Base-by-base conservation (phyloP, 2,888 invertebrate genomes). In the Diabrotica balteata region DNA sequence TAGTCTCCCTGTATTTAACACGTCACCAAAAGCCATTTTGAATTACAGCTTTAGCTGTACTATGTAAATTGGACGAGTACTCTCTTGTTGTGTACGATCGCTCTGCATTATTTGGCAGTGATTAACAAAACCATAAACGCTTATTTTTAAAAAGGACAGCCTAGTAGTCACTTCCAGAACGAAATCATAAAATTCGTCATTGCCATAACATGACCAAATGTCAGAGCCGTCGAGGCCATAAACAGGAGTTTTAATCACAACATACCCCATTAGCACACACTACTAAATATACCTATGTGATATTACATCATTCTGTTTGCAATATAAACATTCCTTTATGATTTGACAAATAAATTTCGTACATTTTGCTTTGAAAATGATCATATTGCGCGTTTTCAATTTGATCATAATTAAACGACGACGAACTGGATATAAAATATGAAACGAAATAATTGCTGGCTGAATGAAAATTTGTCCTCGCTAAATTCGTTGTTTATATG, bases 171-270 rank as follows among this genome's bases (percentile, higher is more conserved):
- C 80, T 79, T 79, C 79, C 73, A 77, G 76, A 75, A 76, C 73
- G 74, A 80, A 80, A 76, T 76, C 81, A 79, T 82, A 81, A 82
- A 82, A 82, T 77, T 80, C 79, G 74, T 76, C 75, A 76, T 74
- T 71, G 77, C 78, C 72, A 78, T 79, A 79, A 81, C 81, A 81
- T 79, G 80, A 77, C 77, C 73, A 73, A 76, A 80, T 77, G 78
- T 71, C 69, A 69, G 68, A 68, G 68, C 70, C 66, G 70, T 68
- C 68, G 68, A 79, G 80, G 83, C 82, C 82, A 84, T 83, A 84
- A 84, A 83, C 81, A 79, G 80, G 81, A 80, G 81, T 82, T 84
- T 84, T 83, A 84, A 84, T 84, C 83, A 82, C 83, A 80, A 81
- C 81, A 82, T 81, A 83, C 79, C 80, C 83, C 82, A 84, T 83